Evolutionary conservation across 2,113 vertebrate species (phyloP).

Genomic region (Lepus timidus): DNA sequence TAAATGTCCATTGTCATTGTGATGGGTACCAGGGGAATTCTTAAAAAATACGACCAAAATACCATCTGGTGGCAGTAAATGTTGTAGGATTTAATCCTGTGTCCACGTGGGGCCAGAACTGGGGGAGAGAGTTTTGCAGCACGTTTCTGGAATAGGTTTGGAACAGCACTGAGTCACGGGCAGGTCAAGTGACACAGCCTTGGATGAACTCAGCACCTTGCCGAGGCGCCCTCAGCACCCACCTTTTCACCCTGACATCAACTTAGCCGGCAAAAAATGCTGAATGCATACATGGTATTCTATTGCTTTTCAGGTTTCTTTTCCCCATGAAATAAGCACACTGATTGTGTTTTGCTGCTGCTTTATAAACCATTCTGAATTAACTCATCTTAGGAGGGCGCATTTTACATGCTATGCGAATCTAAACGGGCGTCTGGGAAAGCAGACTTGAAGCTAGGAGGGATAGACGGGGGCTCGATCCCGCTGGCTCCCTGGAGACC

Average conservation of each 20-base stretch:
- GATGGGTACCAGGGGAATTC: neutral
- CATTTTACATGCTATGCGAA: constrained; percentile 2
- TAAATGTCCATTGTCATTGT: neutral
- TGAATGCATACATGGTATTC: neutral
- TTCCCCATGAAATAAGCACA: neutral
- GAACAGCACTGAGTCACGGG: neutral
- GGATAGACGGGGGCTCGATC: neutral
- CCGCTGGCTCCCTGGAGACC: neutral
- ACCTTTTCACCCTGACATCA: rapidly evolving
- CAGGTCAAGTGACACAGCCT: neutral
- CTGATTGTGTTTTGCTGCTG: neutral
- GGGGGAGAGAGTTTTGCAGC: neutral
- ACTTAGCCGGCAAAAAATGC: neutral
- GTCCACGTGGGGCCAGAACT: neutral
- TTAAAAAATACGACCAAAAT: neutral
- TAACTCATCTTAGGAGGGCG: neutral
- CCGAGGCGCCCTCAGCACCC: neutral
- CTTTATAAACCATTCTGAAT: constrained; percentile 23
- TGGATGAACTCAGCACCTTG: neutral
- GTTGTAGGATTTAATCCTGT: neutral
- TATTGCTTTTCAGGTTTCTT: neutral
- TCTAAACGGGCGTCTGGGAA: neutral
- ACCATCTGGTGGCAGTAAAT: neutral
- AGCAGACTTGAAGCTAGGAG: neutral
- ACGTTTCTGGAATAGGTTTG: neutral